phyloP scores from a whole-genome alignment of 2,888 invertebrate species.

The Petrolisthes cinctipes region DNA sequence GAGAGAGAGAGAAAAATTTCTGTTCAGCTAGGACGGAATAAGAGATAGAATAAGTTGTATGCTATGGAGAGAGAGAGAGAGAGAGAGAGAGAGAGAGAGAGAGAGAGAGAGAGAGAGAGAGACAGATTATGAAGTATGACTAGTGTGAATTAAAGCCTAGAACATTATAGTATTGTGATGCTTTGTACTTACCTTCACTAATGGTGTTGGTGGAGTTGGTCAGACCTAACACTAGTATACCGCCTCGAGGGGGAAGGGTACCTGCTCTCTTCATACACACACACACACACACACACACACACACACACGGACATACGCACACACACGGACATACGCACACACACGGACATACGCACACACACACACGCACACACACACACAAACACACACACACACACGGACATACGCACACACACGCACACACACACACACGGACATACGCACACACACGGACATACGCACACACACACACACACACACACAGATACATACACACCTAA shows the following conservation, averaged over 20 bases:
- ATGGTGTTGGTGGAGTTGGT: background rate
- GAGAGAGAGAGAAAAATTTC: too few species aligned
- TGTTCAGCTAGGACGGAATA: background rate
- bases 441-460: too few species aligned
- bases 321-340: too few species aligned
- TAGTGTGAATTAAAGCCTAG: too few species aligned
- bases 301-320: background rate
- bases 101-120: background rate
- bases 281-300: constrained; percentile 29
- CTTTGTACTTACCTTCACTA: background rate
- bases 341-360: background rate
- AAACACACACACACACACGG: too few species aligned
- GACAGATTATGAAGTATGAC: background rate
- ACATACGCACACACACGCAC: too few species aligned
- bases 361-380: too few species aligned
- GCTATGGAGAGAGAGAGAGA: background rate
- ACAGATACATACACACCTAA: background rate
- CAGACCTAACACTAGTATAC: background rate
- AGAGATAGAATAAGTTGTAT: background rate
- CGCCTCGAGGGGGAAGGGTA: background rate
- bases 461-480: background rate
- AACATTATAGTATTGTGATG: too few species aligned
- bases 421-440: too few species aligned
- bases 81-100: constrained; percentile 21
- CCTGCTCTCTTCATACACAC: background rate